phyloP scores from a whole-genome alignment of 2,113 vertebrate species.

The Ochotona princeps region DNA sequence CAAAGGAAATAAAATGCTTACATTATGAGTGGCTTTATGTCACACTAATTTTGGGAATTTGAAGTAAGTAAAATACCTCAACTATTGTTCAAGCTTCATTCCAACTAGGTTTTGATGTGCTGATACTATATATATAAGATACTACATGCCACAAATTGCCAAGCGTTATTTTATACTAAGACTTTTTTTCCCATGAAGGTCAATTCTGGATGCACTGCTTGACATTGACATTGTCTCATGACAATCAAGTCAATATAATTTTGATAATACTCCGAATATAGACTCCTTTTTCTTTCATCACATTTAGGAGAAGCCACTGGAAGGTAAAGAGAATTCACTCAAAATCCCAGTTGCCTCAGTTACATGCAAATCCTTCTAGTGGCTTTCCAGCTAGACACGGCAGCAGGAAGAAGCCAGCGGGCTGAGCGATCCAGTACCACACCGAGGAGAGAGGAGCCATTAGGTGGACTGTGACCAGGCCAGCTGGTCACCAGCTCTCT shows the following conservation, averaged over 20 bases:
- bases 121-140: constrained; percentile 54
- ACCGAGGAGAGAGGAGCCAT: background rate
- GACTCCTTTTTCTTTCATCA: constrained; percentile 15
- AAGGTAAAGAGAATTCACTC: background rate
- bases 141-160: constrained; percentile 26
- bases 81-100: constrained; percentile 36
- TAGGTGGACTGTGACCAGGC: background rate
- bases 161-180: constrained; percentile 45
- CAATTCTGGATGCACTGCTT: constrained; percentile 46
- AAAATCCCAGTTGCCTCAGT: background rate
- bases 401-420: background rate
- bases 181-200: constrained; percentile 26
- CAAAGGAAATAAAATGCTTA: constrained; percentile 23
- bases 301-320: background rate
- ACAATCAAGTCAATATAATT: constrained; percentile 42
- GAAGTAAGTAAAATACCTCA: constrained; percentile 43
- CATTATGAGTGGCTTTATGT: constrained; percentile 41
- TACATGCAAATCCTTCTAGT: background rate
- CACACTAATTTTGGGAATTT: background rate
- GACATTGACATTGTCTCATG: too few species aligned
- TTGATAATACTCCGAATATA: constrained; percentile 27
- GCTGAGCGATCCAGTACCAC: background rate
- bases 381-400: constrained; percentile 17
- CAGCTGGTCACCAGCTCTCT: background rate
- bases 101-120: constrained; percentile 50